Percentiles rank a stretch among this genome's conserved stretches.
Conservation (phyloP, 1,140 invertebrate species). For the Anastrepha obliqua region DNA sequence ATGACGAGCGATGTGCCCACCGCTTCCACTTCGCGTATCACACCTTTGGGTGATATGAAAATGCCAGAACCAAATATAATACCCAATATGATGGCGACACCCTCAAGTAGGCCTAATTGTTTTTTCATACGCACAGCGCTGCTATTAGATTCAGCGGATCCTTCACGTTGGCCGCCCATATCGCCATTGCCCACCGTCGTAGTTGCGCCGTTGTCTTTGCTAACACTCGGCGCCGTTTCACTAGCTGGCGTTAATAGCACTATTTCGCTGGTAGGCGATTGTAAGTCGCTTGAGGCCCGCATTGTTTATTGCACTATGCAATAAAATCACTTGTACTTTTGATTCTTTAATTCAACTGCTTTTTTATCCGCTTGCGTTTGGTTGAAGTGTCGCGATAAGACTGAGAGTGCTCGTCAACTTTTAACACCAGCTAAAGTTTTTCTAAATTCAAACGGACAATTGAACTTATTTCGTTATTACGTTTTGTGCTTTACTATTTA, state of each 20-base stretch:
- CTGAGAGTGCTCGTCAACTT: background rate
- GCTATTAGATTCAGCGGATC: conserved; percentile 66
- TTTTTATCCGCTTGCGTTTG: background rate
- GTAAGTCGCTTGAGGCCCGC: conserved; percentile 60
- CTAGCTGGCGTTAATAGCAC: conserved; percentile 67
- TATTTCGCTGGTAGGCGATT: conserved; percentile 72
- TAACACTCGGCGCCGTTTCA: conserved; percentile 61
- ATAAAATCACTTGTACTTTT: background rate
- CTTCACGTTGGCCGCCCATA: conserved; percentile 60
- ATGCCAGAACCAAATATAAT: conserved; percentile 95
- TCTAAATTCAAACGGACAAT: background rate
- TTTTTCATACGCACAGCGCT: conserved; percentile 83
- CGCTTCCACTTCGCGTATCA: conserved; percentile 90
- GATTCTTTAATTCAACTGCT: background rate
- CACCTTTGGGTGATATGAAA: conserved; percentile 97
- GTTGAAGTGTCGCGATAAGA: background rate
- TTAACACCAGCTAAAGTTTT: background rate
- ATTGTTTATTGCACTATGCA: background rate
- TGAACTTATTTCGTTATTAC: background rate
- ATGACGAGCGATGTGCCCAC: conserved; percentile 90
- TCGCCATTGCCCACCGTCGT: background rate
- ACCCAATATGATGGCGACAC: conserved; percentile 90
- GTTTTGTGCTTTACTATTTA: background rate
- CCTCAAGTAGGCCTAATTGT: conserved; percentile 88
- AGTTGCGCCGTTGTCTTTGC: background rate